Evolutionary conservation across 2,113 vertebrate species (phyloP), one percentile per base, ranked within the genome.

Genomic region (Carassius carassius): DNA sequence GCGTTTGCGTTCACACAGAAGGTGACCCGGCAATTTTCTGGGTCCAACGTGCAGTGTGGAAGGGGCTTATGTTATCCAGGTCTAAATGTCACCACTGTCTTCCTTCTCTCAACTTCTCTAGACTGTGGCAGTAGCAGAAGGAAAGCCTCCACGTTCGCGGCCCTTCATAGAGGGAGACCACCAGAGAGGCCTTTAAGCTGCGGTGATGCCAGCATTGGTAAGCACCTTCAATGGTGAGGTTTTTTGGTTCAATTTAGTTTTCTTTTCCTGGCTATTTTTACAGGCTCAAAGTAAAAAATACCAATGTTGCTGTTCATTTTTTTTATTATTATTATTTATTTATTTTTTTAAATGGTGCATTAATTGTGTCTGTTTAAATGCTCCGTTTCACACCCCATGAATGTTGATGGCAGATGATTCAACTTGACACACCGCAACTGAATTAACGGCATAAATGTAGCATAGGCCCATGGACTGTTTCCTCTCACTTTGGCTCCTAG

Each of bases 81-180:
- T 29, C 4, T 49, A 41, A 21, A 29, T 78, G 49, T 82, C 56
- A 16, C 62, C 0, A 63, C 19, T 3, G 44, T 47, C 5, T 81
- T 17, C 37, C 89, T 65, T 75, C 83, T 72, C 86, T 74, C 72
- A 73, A 89, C 75, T 90, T 86, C 9, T 92, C 89, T 91, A 99
- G 98, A 97, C 90, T 97, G 95, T 90, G 95, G 95, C 90, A 94
- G 86, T 87, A 93, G 95, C 83, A 92, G 94, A 84, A 96, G 95
- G 94, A 96, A 95, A 92, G 93, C 96, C 90, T 97, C 97, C 89
- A 96, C 95, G 82, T 97, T 97, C 94, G 98, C 98, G 92, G 96
- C 97, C 89, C 97, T 99, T 89, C 97, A 97, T 41, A 95, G 97
- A 94, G 97, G 98, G 90, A 96, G 98, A 93, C 97, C 98, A 88